Conservation (phyloP, 2,797 vertebrate genomes). For the Ptychadena robeensis region DNA sequence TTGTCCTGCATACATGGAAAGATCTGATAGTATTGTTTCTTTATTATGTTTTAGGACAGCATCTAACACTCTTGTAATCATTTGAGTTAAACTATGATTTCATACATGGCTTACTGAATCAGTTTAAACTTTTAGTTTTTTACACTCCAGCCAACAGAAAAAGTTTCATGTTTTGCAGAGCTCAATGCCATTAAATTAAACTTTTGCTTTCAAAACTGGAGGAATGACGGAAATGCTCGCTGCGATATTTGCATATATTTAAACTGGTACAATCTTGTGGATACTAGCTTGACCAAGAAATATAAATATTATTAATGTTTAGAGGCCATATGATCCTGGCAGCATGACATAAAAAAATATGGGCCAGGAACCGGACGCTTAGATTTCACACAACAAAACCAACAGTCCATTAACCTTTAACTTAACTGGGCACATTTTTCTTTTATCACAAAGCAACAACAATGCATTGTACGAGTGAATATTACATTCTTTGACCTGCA, state of each 20-base stretch:
- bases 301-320: conserved; percentile 34
- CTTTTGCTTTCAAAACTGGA: conserved; percentile 29
- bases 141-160: conserved; percentile 14
- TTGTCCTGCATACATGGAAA: not conserved
- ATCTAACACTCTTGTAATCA: conserved; percentile 15
- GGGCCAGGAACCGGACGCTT: conserved; percentile 7
- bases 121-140: conserved; percentile 35
- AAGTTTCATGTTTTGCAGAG: conserved; percentile 37
- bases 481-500: conserved; percentile 57
- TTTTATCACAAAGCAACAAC: conserved; percentile 49
- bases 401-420: conserved; percentile 48
- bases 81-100: conserved; percentile 28
- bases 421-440: conserved; percentile 51
- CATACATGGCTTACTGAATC: conserved; percentile 23
- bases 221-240: conserved; percentile 32
- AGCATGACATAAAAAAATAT: not conserved
- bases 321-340: conserved; percentile 3
- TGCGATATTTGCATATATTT: conserved; percentile 12
- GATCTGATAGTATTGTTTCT: not conserved
- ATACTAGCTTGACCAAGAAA: conserved; percentile 13
- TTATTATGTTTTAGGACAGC: conserved; percentile 2
- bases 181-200: conserved; percentile 38
- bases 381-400: conserved; percentile 31
- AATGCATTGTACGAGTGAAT: conserved; percentile 56
- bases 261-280: conserved; percentile 12